Evolutionary conservation across 2,113 vertebrate species (phyloP), one percentile per base, ranked within the genome.

Genomic region (Rynchops niger): DNA sequence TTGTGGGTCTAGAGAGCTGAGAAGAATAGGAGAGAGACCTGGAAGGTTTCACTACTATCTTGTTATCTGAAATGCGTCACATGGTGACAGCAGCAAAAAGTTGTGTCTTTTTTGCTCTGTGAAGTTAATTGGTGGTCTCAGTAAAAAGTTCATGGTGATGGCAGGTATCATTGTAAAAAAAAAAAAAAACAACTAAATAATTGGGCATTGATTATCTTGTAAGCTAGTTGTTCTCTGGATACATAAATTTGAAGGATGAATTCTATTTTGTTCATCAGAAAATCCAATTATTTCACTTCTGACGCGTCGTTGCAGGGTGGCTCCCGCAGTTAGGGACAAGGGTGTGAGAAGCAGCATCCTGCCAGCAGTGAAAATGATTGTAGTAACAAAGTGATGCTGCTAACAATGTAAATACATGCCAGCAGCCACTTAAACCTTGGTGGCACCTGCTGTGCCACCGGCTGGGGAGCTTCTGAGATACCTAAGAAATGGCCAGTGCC

Each of bases 1-100:
- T 92, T 83, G 71, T 88, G 55, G 30, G 32, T 81, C 71, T 94
- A 73, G 76, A 94, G 38, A 63, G 42, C 50, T 88, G n/a, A 83
- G 32, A 88, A 32, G 19, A 52, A 16, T 74, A 59, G 42, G n/a
- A 78, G 59, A 88, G 71, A 80, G 15, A 81, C 47, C 38, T 74
- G 47, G 61, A 81, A 95, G 34, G 4, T 93, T 95, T 96, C 49
- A 74, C n/a, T 77, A 3, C 25, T 88, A 73, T 13, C 59, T 92
- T 62, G 13, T 94, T 91, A 95, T 42, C 72, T 82, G 59, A 92
- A 94, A 81, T 66, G 55, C 14, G 32, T 77, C 53, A 42, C 63
- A n/a, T 1, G 2, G 29, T 53, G 49, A n/a, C 66, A 72, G 49
- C 29, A 80, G 71, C 9, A 83, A 86, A 91, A 91, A 74, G 38